Percentiles rank a stretch among this genome's conserved stretches.
Conservation (phyloP, 2,888 invertebrate species). For the Eurytoma adleriae region DNA sequence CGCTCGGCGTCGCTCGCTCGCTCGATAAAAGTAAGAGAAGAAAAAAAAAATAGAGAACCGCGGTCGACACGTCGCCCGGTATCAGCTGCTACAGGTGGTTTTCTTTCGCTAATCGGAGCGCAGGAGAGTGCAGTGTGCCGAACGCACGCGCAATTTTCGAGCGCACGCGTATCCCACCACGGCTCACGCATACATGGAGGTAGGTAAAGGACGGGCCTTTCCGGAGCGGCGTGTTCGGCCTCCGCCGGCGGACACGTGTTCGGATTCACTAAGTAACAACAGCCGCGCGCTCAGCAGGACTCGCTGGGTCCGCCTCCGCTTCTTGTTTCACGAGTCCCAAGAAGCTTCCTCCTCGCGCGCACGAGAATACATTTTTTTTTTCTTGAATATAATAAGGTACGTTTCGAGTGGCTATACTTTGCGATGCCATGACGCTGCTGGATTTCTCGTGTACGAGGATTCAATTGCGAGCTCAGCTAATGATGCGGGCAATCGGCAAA, state of each 20-base stretch:
- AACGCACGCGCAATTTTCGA: not conserved
- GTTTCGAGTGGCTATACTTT: not conserved
- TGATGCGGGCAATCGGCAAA: not conserved
- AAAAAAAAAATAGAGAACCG: not conserved
- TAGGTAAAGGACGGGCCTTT: not conserved
- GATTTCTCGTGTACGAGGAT: no score
- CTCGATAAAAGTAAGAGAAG: not conserved
- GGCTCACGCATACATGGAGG: not conserved
- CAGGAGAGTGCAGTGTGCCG: not conserved
- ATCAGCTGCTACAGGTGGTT: slow-evolving; percentile 71
- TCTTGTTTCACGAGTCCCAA: not conserved
- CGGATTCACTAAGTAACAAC: slow-evolving; percentile 16
- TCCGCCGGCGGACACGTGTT: slow-evolving; percentile 16
- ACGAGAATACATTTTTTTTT: no score
- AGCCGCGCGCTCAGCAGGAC: not conserved
- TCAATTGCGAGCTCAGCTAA: no score
- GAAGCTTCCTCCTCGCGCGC: no score
- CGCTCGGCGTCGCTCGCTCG: not conserved
- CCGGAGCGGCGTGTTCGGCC: not conserved
- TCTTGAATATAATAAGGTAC: no score
- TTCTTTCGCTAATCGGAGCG: slow-evolving; percentile 64
- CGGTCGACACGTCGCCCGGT: slow-evolving; percentile 41
- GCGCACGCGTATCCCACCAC: not conserved
- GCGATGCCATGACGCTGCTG: not conserved
- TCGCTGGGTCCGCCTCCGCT: not conserved